Conservation (phyloP, 2,113 vertebrate species). For the Sceloporus tristichus region DNA sequence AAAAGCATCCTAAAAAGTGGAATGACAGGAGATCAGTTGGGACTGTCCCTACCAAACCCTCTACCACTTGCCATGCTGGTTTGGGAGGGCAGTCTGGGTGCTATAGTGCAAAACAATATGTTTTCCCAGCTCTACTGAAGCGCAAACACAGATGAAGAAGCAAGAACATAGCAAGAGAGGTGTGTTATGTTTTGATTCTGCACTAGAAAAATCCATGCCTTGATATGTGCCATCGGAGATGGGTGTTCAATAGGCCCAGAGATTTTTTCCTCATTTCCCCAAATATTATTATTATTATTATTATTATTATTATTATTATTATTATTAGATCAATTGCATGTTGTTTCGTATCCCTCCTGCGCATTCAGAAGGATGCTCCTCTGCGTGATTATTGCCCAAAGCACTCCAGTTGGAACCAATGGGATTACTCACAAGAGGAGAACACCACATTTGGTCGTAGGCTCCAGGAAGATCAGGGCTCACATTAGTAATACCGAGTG, state of each 20-base stretch:
- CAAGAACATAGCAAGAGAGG: background rate
- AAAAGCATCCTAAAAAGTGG: too few species aligned
- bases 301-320: too few species aligned
- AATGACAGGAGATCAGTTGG: too few species aligned
- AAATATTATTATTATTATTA: too few species aligned
- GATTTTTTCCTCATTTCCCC: background rate
- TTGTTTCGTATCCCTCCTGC: background rate
- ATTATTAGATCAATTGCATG: background rate
- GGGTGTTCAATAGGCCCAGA: too few species aligned
- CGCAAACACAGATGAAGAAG: background rate
- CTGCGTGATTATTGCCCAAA: background rate
- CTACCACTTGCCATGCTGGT: background rate
- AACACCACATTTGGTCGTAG: rapidly evolving
- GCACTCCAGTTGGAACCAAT: background rate
- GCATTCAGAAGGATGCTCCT: background rate
- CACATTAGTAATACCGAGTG: rapidly evolving
- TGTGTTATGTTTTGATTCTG: background rate
- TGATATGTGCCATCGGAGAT: background rate
- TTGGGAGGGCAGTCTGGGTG: background rate
- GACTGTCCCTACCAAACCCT: too few species aligned
- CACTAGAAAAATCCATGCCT: background rate
- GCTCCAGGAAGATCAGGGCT: background rate
- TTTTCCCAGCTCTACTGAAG: background rate
- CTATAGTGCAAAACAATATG: background rate
- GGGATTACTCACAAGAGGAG: background rate